Percentiles rank a stretch among this genome's conserved stretches.
phyloP scores from a whole-genome alignment of 2,113 vertebrate genomes.

The Machaerirhynchus nigripectus region DNA sequence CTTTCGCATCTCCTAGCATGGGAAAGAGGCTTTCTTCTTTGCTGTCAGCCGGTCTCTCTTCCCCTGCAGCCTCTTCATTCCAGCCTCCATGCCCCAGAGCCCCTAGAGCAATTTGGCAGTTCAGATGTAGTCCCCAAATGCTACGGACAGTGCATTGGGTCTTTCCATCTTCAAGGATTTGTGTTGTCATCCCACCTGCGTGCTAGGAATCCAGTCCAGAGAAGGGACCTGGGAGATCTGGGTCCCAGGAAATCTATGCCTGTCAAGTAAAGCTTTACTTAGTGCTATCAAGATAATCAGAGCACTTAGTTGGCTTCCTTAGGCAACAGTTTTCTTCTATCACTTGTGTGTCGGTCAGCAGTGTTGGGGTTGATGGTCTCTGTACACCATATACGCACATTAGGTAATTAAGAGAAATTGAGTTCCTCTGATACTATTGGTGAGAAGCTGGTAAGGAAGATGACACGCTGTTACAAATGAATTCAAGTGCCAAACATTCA shows the following conservation, averaged over 20 bases:
- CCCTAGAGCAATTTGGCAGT: not conserved
- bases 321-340: not conserved
- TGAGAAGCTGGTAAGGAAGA: not conserved
- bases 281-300: not conserved
- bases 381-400: not conserved
- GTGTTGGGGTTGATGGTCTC: not conserved
- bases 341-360: not conserved
- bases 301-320: not conserved
- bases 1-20: not conserved
- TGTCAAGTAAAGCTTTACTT: not conserved
- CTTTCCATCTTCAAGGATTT: not conserved
- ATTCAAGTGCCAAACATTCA: not conserved
- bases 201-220: not conserved
- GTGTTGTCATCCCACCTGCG: not conserved
- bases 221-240: not conserved
- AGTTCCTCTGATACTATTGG: not conserved
- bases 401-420: not conserved
- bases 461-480: not conserved
- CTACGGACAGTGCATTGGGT: not conserved
- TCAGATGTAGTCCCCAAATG: not conserved
- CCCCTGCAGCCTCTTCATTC: rapidly evolving
- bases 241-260: not conserved
- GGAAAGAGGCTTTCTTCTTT: not conserved
- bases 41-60: not conserved
- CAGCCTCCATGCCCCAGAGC: not conserved